phyloP scores from a whole-genome alignment of 2,797 vertebrate species.

The Euphonia xanthogaster region DNA sequence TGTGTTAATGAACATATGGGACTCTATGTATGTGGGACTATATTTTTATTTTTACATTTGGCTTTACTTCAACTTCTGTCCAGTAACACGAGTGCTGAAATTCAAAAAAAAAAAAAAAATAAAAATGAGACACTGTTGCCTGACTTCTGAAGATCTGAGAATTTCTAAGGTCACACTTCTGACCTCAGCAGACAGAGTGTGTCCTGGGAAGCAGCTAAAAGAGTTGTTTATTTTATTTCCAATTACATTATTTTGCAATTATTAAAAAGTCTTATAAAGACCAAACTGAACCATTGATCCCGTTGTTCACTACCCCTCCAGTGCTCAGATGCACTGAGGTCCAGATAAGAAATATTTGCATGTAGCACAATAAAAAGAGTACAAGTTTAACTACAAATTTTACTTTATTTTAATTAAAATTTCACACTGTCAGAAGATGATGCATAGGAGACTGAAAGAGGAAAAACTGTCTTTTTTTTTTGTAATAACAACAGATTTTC shows the following conservation, averaged over 20 bases:
- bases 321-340: neutral
- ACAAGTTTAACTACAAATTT: neutral
- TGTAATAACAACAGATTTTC: neutral
- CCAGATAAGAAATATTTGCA: neutral
- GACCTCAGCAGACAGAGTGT: neutral
- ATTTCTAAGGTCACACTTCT: neutral
- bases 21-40: fast-evolving
- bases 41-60: neutral
- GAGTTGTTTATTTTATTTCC: neutral
- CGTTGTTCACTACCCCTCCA: neutral
- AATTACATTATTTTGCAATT: neutral
- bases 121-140: neutral
- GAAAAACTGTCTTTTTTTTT: neutral
- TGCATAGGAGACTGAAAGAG: neutral
- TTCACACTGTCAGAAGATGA: neutral
- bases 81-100: constrained; percentile 44
- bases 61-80: constrained; percentile 21
- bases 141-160: neutral
- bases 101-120: neutral
- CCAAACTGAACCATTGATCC: neutral
- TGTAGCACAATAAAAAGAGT: neutral
- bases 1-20: neutral
- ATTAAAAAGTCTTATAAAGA: neutral
- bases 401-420: neutral
- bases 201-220: neutral